Conservation (phyloP, 2,888 invertebrate genomes). For the Periphyllus acericola region DNA sequence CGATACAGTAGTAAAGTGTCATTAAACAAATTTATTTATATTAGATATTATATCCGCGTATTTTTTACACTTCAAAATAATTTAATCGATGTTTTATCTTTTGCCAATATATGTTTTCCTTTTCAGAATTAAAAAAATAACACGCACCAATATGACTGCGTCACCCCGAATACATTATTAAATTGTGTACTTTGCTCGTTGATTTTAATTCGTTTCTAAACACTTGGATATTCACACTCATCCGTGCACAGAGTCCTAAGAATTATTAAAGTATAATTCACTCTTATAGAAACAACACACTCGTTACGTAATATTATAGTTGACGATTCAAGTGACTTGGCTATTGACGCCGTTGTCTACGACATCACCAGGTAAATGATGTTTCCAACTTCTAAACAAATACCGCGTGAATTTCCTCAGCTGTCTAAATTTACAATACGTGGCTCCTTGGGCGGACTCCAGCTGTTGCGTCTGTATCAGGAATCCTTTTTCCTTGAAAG, state of each 20-base stretch:
- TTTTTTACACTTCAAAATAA: too few relatives aligned
- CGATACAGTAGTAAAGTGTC: too few relatives aligned
- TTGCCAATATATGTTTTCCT: too few relatives aligned
- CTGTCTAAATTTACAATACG: constrained; percentile 92
- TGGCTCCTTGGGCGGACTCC: constrained; percentile 91
- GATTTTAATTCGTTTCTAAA: constrained; percentile 1
- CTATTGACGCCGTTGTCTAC: constrained; percentile 57
- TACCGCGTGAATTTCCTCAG: constrained; percentile 90
- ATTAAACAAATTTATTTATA: too few relatives aligned
- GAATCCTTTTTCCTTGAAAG: constrained; percentile 92
- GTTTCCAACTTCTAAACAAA: constrained; percentile 91
- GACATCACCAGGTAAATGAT: constrained; percentile 84
- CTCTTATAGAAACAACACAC: constrained; percentile 22
- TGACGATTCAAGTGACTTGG: constrained; percentile 34
- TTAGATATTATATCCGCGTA: too few relatives aligned
- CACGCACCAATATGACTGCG: background rate
- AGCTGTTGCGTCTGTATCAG: constrained; percentile 92
- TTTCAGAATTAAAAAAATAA: background rate
- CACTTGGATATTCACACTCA: background rate
- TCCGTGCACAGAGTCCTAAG: background rate
- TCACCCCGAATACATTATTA: background rate
- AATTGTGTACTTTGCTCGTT: constrained; percentile 5
- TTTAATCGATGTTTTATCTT: too few relatives aligned
- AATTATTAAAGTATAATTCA: constrained; percentile 17
- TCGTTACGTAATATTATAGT: background rate